Conservation (phyloP, 2,797 vertebrate species). For the Trematomus bernacchii region DNA sequence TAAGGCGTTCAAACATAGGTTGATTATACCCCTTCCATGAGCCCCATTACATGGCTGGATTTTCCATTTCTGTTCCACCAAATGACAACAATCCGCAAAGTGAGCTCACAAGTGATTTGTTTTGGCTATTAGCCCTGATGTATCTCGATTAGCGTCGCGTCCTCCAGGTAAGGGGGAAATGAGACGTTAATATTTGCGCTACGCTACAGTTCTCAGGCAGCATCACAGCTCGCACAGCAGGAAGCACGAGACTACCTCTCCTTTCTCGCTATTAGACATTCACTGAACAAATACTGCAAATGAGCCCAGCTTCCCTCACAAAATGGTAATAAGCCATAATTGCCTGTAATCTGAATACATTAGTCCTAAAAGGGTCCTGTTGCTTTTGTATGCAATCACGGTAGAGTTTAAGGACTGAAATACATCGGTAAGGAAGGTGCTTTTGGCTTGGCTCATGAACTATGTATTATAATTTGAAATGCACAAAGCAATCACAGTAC, state of each 20-base stretch:
- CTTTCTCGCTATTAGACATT: conserved; percentile 61
- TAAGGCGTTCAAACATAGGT: conserved; percentile 33
- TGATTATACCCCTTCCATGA: conserved; percentile 33
- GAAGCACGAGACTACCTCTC: conserved; percentile 63
- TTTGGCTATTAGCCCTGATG: conserved; percentile 70
- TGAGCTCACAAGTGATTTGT: conserved; percentile 69
- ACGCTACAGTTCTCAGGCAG: conserved; percentile 67
- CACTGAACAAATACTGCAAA: conserved; percentile 73
- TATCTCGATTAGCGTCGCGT: conserved; percentile 72
- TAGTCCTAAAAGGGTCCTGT: conserved; percentile 68
- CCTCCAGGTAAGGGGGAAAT: conserved; percentile 74
- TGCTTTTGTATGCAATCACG: conserved; percentile 73
- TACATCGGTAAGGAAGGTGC: conserved; percentile 19
- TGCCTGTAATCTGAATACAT: conserved; percentile 80
- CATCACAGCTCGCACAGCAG: conserved; percentile 67
- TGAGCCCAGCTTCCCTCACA: conserved; percentile 62
- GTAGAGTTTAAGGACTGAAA: conserved; percentile 52
- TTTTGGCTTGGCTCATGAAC: conserved; percentile 22
- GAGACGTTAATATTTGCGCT: conserved; percentile 71
- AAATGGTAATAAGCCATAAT: conserved; percentile 77
- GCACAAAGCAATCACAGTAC: not conserved
- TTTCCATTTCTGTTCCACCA: conserved; percentile 61
- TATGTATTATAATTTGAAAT: conserved; percentile 17
- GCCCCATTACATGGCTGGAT: conserved; percentile 35
- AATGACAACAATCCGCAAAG: conserved; percentile 61